Conservation (phyloP, 2,113 vertebrate genomes). For the Heterochromis multidens region DNA sequence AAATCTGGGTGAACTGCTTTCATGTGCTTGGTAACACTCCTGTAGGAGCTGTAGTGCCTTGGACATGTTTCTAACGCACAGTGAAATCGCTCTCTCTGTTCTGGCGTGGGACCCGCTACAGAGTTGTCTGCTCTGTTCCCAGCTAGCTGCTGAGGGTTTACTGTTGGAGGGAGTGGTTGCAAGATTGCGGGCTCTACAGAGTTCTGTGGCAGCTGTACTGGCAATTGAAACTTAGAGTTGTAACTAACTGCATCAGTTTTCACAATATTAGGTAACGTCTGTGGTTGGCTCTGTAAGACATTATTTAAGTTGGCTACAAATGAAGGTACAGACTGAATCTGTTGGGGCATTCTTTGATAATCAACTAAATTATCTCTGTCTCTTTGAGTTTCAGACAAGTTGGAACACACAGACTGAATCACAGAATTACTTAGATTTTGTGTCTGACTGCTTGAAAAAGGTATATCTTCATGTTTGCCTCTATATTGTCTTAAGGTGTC, state of each 20-base stretch:
- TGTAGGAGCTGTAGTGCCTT: constrained; percentile 86
- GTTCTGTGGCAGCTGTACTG: constrained; percentile 5
- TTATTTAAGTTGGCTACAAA: constrained; percentile 50
- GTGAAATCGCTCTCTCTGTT: constrained; percentile 77
- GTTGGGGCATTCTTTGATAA: constrained; percentile 3
- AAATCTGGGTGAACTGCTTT: constrained; percentile 89
- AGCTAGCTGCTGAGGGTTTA: constrained; percentile 18
- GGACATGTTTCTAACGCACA: constrained; percentile 88
- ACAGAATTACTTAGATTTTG: constrained; percentile 22
- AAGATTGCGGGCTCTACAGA: constrained; percentile 30
- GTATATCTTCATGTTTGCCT: constrained; percentile 8
- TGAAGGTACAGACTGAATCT: constrained; percentile 14
- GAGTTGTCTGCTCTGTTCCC: constrained; percentile 22
- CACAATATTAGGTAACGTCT: constrained; percentile 33
- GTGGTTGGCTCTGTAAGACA: constrained; percentile 32
- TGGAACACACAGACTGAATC: constrained; percentile 33
- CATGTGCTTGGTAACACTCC: constrained; percentile 95
- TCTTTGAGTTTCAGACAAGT: constrained; percentile 3
- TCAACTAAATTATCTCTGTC: constrained; percentile 15
- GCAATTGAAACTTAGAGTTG: constrained; percentile 9
- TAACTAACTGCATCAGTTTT: constrained; percentile 17
- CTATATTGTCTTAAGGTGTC: constrained; percentile 4
- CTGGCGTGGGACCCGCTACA: not conserved
- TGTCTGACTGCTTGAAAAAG: not conserved
- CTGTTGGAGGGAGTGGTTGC: constrained; percentile 55